Evolutionary conservation across 1,140 invertebrate species (phyloP).

Genomic region (Drosophila melanogaster): DNA sequence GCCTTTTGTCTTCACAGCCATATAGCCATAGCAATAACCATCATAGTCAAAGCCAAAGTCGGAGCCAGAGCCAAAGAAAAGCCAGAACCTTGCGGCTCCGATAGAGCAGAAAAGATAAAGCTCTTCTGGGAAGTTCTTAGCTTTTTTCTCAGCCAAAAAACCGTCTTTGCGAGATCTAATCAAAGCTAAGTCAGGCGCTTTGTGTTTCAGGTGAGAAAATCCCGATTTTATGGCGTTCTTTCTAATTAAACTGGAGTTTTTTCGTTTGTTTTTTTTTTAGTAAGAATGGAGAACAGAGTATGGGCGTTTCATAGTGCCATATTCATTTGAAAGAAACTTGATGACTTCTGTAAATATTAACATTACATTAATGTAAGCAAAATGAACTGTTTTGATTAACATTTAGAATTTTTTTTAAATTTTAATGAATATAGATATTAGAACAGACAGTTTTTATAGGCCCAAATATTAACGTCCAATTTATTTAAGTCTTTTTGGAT

Average conservation of each 20-base stretch:
- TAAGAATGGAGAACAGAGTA: background rate
- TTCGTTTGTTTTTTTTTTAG: background rate
- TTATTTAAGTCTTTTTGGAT: background rate
- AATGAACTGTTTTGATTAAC: too few relatives aligned
- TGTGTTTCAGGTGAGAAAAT: slow-evolving; percentile 27
- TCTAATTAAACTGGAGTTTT: slow-evolving; percentile 14
- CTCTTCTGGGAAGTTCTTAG: slow-evolving; percentile 40
- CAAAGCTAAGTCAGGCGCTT: slow-evolving; percentile 22
- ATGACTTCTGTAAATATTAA: background rate
- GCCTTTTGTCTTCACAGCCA: slow-evolving; percentile 11
- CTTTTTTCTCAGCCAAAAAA: slow-evolving; percentile 15
- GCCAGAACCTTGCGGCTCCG: slow-evolving; percentile 35
- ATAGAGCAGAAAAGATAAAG: slow-evolving; percentile 42
- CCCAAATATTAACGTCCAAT: background rate
- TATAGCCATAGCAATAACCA: background rate
- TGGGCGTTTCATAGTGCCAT: background rate
- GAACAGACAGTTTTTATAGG: background rate
- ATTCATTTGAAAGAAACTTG: background rate
- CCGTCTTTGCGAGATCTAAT: slow-evolving; percentile 26
- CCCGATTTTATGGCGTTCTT: background rate
- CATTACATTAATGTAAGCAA: too few relatives aligned
- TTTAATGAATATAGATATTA: background rate
- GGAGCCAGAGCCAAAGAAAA: slow-evolving; percentile 8
- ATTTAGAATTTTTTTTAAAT: background rate
- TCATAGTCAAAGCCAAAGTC: background rate